Evolutionary conservation across 1,140 invertebrate genomes (phyloP).

Genomic region (Meloidogyne floridensis): DNA sequence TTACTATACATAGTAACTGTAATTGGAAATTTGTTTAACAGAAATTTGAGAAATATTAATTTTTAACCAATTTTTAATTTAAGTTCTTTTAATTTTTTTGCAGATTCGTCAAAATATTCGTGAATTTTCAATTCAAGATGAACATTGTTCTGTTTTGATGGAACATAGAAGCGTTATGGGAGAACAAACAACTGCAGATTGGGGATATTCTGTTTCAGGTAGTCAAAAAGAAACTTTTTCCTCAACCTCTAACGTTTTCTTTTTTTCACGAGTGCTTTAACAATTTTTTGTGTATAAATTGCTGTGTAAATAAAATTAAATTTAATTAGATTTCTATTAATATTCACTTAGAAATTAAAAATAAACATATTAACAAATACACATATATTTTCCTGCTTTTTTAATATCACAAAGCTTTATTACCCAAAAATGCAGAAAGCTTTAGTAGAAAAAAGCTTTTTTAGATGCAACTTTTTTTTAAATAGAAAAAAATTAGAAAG

Average conservation of each 20-base stretch:
- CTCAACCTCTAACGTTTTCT: slow-evolving; percentile 14
- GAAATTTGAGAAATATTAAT: too few species aligned
- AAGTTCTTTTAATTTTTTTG: background rate
- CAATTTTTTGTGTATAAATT: background rate
- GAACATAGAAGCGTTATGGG: slow-evolving; percentile 45
- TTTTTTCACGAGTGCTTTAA: slow-evolving; percentile 11
- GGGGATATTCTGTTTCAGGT: slow-evolving; percentile 51
- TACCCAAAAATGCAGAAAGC: slow-evolving; percentile 8
- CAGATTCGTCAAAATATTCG: slow-evolving; percentile 29
- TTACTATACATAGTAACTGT: too few species aligned
- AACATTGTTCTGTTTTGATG: slow-evolving; percentile 52
- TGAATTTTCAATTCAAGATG: slow-evolving; percentile 39
- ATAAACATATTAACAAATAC: background rate
- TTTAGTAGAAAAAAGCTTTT: background rate
- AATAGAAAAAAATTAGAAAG: background rate
- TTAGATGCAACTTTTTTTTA: background rate
- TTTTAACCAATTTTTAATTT: background rate
- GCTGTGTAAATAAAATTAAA: slow-evolving; percentile 15
- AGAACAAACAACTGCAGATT: slow-evolving; percentile 35
- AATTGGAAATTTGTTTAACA: too few species aligned
- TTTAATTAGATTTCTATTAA: background rate
- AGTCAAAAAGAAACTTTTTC: slow-evolving; percentile 36
- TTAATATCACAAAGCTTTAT: background rate
- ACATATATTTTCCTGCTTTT: background rate
- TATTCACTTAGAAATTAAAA: background rate